Evolutionary conservation across 2,888 invertebrate species (phyloP), one percentile per base, ranked within the genome.

Genomic region (Thumatha senex): DNA sequence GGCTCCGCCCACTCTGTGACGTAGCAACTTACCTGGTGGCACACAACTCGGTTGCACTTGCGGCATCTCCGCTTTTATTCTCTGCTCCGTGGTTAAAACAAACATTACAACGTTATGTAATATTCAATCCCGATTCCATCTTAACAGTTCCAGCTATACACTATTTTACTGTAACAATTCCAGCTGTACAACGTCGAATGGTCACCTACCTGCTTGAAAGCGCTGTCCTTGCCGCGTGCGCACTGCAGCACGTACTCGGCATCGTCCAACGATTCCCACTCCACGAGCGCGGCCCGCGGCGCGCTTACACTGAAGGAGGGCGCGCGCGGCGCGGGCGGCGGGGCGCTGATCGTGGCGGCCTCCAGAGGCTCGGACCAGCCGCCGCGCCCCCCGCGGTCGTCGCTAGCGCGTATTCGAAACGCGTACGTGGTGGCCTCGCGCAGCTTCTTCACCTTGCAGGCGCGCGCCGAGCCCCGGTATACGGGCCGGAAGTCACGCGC

Each of bases 361-460:
- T 93, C 86, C 78, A 94, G 93, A 46, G 94, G 92, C 52, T 92
- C 92, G 5, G 96, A 96, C 92, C 95, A 97, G 33, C 94, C 94
- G 13, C 98, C 98, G 67, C 95, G 94, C 10, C 97, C 98, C 52
- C 96, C 97, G 40, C 92, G 91, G 82, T 96, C 96, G 79, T 96
- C 97, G 64, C 95, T 94, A 44, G 97, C 97, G 67, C 95, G 96
- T 73, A 98, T 96, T 68, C 97, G 94, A 92, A 98, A 97, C 75
- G 93, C 93, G 87, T 98, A 98, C 50, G 93, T 87, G 11, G 95
- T 96, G 69, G 95, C 93, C 86, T 98, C 98, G 70, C 95, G 94
- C 69, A 98, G 89, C 79, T 96, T 96, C 81, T 95, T 96, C 58
- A 97, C 95, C 86, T 97, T 97, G 89, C 95, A 96, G 60, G 94